Evolutionary conservation across 2,888 invertebrate species (phyloP).

Genomic region (Chironomus riparius): DNA sequence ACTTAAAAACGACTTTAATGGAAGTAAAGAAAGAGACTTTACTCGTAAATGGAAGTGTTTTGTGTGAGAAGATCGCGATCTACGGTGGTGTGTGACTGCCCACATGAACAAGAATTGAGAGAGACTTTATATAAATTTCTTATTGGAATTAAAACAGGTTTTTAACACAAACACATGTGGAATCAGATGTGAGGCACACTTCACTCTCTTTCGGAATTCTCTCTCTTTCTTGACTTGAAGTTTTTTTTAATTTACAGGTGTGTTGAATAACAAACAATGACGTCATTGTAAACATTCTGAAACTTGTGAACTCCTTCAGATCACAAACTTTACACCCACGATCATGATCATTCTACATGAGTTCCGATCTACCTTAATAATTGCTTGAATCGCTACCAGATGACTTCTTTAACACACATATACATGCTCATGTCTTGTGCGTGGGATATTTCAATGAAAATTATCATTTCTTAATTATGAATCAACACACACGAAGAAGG

Average conservation of each 20-base stretch:
- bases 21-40: not conserved
- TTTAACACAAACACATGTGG: not conserved
- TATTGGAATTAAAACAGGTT: not conserved
- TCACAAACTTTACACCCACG: not conserved
- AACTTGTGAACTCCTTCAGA: not conserved
- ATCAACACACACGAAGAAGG: not conserved
- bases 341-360: not conserved
- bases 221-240: not conserved
- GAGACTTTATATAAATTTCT: not conserved
- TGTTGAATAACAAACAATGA: constrained; percentile 7
- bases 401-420: no score
- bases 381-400: no score
- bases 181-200: not conserved
- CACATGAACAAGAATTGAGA: not conserved
- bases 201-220: not conserved
- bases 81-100: not conserved
- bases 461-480: not conserved
- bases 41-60: not conserved
- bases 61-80: not conserved
- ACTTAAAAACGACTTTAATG: not conserved
- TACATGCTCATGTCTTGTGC: not conserved
- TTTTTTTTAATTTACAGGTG: not conserved
- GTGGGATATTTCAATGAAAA: not conserved
- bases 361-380: constrained; percentile 13
- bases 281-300: not conserved